These are phyloP conservation scores for Alauda arvensis DNA, from an alignment of 2,797 vertebrate species.

Conservation along the genomic window DNA sequence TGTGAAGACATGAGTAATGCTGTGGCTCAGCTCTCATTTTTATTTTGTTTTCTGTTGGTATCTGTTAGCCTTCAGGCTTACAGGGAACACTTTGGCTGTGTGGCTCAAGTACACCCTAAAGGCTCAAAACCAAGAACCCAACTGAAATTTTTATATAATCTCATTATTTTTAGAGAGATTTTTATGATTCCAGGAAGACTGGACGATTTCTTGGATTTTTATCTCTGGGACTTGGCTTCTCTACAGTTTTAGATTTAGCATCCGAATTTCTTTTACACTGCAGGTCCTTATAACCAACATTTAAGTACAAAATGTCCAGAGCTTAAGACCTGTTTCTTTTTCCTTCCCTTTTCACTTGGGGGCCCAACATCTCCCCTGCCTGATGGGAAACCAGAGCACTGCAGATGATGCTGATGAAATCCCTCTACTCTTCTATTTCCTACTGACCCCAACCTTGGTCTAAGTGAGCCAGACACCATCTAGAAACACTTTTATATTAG, in stretches of 20 bases:
- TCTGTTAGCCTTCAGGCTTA: not conserved
- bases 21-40: not conserved
- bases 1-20: not conserved
- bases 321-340: not conserved
- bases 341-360: not conserved
- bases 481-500: not conserved
- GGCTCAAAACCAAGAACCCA: not conserved
- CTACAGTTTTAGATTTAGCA: not conserved
- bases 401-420: not conserved
- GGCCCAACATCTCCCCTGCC: not conserved
- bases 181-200: not conserved
- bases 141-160: slow-evolving; percentile 1
- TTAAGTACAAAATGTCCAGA: not conserved
- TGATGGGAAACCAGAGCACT: not conserved
- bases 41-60: slow-evolving; percentile 7
- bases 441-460: not conserved
- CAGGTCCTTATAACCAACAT: not conserved
- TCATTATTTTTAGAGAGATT: not conserved
- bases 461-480: not conserved
- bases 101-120: not conserved
- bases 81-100: not conserved
- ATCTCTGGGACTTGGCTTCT: not conserved
- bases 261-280: not conserved
- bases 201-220: not conserved
- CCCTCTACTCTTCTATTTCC: not conserved